Percentiles rank a stretch among this genome's conserved stretches.
These are phyloP conservation scores for Oophaga pumilio DNA, from an alignment of 2,113 vertebrate species.

Conservation along the genomic window DNA sequence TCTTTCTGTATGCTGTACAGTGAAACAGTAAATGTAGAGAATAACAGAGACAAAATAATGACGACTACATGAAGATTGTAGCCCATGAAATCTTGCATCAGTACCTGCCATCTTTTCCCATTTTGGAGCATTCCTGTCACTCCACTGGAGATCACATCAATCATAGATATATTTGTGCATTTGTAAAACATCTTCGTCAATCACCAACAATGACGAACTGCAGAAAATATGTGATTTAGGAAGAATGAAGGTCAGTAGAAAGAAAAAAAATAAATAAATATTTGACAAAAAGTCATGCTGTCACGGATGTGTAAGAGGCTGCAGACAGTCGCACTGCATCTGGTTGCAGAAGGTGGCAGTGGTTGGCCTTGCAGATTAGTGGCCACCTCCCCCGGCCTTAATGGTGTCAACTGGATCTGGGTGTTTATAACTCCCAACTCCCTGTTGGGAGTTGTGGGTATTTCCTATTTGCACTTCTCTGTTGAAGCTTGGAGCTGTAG, in stretches of 20 bases:
- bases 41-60: not conserved
- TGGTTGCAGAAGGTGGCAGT: no score
- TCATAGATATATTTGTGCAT: not conserved
- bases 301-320: no score
- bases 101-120: not conserved
- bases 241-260: not conserved
- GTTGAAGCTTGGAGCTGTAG: no score
- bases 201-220: not conserved
- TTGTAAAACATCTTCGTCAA: conserved; percentile 3
- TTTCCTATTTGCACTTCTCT: no score
- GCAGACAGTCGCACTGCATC: no score
- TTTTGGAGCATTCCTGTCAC: not conserved
- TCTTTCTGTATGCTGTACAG: conserved; percentile 21
- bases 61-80: not conserved
- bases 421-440: no score
- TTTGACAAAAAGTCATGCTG: no score
- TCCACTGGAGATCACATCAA: not conserved
- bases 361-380: no score
- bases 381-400: no score
- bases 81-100: not conserved
- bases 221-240: not conserved
- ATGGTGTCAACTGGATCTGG: no score
- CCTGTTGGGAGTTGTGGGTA: no score
- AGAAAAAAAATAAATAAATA: not conserved
- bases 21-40: not conserved